Percentiles rank a stretch among this genome's conserved stretches.
Evolutionary conservation across 2,888 invertebrate species (phyloP).

Genomic region (Cerastis rubricosa): DNA sequence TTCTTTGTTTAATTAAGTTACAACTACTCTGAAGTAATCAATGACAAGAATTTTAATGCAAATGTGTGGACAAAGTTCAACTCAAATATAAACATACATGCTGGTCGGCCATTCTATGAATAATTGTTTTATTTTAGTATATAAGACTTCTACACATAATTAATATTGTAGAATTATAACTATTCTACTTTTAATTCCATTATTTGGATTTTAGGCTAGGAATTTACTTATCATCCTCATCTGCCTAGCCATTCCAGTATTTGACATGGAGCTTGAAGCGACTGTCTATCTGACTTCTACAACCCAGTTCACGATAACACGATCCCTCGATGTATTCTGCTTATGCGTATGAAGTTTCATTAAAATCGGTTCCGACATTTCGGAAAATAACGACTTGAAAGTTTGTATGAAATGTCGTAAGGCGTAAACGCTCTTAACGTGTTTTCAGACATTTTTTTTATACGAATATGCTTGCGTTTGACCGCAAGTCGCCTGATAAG

Average conservation of each 20-base stretch:
- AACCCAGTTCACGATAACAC: too few species aligned
- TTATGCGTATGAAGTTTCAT: too few species aligned
- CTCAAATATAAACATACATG: not conserved
- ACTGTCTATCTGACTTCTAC: not conserved
- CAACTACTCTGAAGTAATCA: not conserved
- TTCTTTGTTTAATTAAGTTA: not conserved
- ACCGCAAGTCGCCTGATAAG: not conserved
- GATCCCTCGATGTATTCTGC: too few species aligned
- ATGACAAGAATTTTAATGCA: conserved; percentile 11
- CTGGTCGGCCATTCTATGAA: not conserved
- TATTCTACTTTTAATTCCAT: not conserved
- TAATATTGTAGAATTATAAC: not conserved
- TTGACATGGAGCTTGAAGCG: not conserved
- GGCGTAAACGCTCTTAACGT: too few species aligned
- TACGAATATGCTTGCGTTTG: not conserved
- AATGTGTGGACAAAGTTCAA: conserved; percentile 38
- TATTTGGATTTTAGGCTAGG: not conserved
- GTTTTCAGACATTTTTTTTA: too few species aligned
- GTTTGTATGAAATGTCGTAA: too few species aligned
- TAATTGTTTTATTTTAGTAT: not conserved
- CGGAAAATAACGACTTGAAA: too few species aligned
- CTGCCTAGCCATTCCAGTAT: not conserved
- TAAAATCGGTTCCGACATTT: too few species aligned
- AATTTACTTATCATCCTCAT: not conserved
- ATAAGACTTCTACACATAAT: not conserved